Evolutionary conservation across 2,113 vertebrate genomes (phyloP).

Genomic region (Seriola rivoliana): DNA sequence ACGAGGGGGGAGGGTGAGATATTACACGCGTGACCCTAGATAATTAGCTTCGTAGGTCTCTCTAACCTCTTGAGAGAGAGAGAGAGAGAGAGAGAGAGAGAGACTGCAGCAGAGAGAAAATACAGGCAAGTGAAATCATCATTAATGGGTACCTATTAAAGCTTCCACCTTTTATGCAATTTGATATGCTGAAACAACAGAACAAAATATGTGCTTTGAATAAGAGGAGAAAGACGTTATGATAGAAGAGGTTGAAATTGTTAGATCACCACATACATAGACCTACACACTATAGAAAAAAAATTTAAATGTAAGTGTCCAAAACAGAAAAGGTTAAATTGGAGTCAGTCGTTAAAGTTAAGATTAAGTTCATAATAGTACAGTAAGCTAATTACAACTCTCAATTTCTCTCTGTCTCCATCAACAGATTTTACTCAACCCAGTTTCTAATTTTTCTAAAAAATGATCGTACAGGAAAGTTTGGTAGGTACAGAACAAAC

Average conservation of each 20-base stretch:
- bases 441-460: no score
- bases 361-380: not conserved
- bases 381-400: not conserved
- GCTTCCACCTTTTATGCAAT: conserved; percentile 20
- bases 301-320: not conserved
- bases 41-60: conserved; percentile 50
- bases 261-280: not conserved
- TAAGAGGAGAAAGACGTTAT: not conserved
- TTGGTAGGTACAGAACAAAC: no score
- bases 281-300: not conserved
- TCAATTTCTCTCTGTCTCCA: no score
- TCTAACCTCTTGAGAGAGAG: not conserved
- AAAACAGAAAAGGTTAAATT: not conserved
- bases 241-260: not conserved
- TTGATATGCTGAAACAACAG: conserved; percentile 35
- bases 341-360: not conserved
- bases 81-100: not conserved
- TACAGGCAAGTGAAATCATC: conserved; percentile 8
- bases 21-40: conserved; percentile 31
- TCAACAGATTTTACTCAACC: no score
- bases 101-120: conserved; percentile 15
- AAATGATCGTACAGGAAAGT: no score
- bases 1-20: not conserved
- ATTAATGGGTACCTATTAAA: conserved; percentile 33
- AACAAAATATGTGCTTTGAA: not conserved